A percentile compares a stretch with the other conserved stretches of the same genome.
Evolutionary conservation across 2,888 invertebrate species (phyloP).

Genomic region (Metellina segmentata): DNA sequence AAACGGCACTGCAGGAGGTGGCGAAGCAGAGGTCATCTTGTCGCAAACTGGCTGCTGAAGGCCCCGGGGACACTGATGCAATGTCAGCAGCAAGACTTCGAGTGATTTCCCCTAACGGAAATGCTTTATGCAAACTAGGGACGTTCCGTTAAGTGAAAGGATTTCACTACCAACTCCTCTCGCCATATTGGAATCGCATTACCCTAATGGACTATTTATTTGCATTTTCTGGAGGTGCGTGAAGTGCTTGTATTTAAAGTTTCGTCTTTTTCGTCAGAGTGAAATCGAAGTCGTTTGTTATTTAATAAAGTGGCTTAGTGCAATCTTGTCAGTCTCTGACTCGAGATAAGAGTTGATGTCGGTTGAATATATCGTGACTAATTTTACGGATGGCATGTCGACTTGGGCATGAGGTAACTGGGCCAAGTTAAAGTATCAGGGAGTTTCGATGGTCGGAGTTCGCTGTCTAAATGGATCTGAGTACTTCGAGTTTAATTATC

Average conservation of each 20-base stretch:
- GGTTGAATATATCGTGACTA: too few relatives aligned
- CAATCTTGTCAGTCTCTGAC: too few relatives aligned
- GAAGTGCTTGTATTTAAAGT: conserved; percentile 1
- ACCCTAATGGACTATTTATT: conserved; percentile 52
- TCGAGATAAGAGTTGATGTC: too few relatives aligned
- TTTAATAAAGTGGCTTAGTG: neutral
- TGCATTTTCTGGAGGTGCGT: conserved; percentile 25
- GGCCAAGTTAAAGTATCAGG: too few relatives aligned
- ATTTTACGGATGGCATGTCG: too few relatives aligned
- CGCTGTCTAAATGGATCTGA: too few relatives aligned
- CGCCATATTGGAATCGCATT: conserved; percentile 41
- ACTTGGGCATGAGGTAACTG: too few relatives aligned
- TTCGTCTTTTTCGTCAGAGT: neutral
- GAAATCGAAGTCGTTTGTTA: neutral
- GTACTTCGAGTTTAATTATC: too few relatives aligned
- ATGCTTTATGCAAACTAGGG: conserved; percentile 49
- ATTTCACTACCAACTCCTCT: neutral
- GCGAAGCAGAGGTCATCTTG: neutral
- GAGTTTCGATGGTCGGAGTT: too few relatives aligned
- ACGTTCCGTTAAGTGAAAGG: conserved; percentile 7
- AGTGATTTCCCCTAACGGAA: conserved; percentile 51
- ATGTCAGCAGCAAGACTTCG: conserved; percentile 54
- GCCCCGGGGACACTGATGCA: conserved; percentile 19
- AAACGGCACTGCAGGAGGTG: neutral
- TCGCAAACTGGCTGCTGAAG: neutral